Base-by-base conservation (phyloP, 2,888 invertebrate species). In the Cheilosia grossa region DNA sequence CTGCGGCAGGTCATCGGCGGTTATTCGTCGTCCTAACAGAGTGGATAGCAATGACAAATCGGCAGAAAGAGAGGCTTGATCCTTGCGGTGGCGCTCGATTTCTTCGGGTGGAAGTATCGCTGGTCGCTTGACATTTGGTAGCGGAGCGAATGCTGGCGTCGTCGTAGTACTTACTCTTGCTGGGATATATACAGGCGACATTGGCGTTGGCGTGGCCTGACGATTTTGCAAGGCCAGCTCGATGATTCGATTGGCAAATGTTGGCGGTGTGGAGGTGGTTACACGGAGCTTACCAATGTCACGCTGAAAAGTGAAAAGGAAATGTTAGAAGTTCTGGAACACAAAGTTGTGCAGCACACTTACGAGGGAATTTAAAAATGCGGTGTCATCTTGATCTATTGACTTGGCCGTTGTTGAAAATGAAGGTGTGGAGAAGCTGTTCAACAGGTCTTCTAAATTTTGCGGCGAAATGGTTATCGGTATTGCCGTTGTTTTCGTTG, bases 351-450 rank as follows among this genome's bases (percentile, higher is more conserved):
- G 21, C 7, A 0, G 10, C 5, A 2, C 2, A 44, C 91, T 91
- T 92, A 94, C 94, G 93, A 94, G 91, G 87, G 94, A 94, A 88
- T 94, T 93, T 24, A 94, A 90, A 89, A 94, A 94, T 47, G 93
- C 93, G 86, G 94, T 90, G 89, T 94, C 94, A 83, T 94, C 94
- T 89, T 92, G 90, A 63, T 93, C 92, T 0, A 2, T 30, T 2
- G 81, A 54, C 44, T 51, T 83, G 5, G 77, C 40, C 81, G 27
- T 89, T 9, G 86, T 87, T 0, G 88, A 74, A 47, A 83, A 87
- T 30, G 82, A 63, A 2, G 85, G 81, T 7, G 87, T 82, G 0
- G 85, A 81, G 21, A 85, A 81, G 17, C 81, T 85, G 30, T 74
- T 85, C 10, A 82, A 58, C 21, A 85, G 37, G 27, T 81, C 87